Base-by-base conservation (phyloP, 2,797 vertebrate species). In the Siniperca obscura region DNA sequence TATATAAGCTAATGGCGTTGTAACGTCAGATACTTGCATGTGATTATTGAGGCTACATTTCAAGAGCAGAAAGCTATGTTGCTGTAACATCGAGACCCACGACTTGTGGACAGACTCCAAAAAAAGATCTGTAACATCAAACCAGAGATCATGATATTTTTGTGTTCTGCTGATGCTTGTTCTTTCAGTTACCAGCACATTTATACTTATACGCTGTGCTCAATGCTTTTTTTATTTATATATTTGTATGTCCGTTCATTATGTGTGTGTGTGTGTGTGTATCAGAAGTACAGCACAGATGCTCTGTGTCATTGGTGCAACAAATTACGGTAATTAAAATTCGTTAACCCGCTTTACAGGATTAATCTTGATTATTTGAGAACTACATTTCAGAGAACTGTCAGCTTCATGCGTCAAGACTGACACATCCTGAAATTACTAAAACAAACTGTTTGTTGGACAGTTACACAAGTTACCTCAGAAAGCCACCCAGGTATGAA, bases 1-100 rank as follows among this genome's bases (percentile, higher is more conserved):
- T 60, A 75, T 56, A 10, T 59, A 80, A 67, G 67, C 50, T 73
- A 72, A 79, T 67, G 48, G 34, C 4, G 44, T 62, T 36, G 9
- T 77, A 70, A 68, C 50, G 1, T 30, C 25, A 50, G 70, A 46
- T 53, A 25, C 13, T 64, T 25, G 14, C 62, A 65, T 42, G 46
- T 55, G 10, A 48, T 74, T 52, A 42, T 61, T 42, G 21, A 60
- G 30, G 42, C 69, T 42, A 1, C 27, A 13, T 57, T 30, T 57
- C 5, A 13, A 36, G 65, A 70, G 75, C 66, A 53, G 44, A 34
- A 53, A 56, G 9, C 27, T 34, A 14, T 19, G 38, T 30, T 30
- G 25, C 38, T 36, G 21, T 62, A 48, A 42, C 8, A 57, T 67
- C 25, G n/a, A 55, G 60, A 71, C 3, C 25, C 56, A 11, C 12